Evolutionary conservation across 1,140 invertebrate species (phyloP), one percentile per base, ranked within the genome.

Genomic region (Platyscapa corneri): DNA sequence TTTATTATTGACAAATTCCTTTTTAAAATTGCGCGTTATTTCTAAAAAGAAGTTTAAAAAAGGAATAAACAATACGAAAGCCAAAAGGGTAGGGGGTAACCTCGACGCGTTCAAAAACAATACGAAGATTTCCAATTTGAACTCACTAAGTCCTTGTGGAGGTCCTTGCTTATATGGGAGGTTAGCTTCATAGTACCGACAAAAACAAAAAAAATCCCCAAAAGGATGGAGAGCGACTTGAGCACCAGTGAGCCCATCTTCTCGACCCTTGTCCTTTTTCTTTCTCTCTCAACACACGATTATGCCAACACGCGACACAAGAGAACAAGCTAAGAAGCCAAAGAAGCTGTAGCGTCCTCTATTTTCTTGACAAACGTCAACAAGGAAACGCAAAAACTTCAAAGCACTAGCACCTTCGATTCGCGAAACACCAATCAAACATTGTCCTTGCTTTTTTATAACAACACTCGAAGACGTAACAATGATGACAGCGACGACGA

Each of bases 111-210:
- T 60, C 56, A 2, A 0, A n/a, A 74, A 27, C 12, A n/a, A 74
- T 27, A 10, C 8, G 30, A 74, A 74, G 70, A 6, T 74, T 23
- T 74, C 37, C 20, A 18, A 42, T 27, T 39, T 27, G 82, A 86
- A 94, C 96, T 96, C 94, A 99, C 98, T 96, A 99, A 95, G 94
- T 99, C 98, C 95, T 98, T 98, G 93, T 99, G 98, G 80, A 99
- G 95, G 93, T 99, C 98, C 94, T 97, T 97, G 89, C 97, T 99
- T 83, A 99, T 96, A 87, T 96, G 95, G 86, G 97, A 97, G 84
- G 98, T 97, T 78, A 99, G 93, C 94, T 99, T 99, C 89, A 99
- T 96, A 34, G 96, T 96, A 74, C 98, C 98, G 85, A 99, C 97
- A 92, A 99, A 98, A 89, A 99, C 96, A 92, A 99, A 99, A 94